Percentiles rank a stretch among this genome's conserved stretches.
phyloP scores from a whole-genome alignment of 2,797 vertebrate genomes.

The Sebastes hubbsi region DNA sequence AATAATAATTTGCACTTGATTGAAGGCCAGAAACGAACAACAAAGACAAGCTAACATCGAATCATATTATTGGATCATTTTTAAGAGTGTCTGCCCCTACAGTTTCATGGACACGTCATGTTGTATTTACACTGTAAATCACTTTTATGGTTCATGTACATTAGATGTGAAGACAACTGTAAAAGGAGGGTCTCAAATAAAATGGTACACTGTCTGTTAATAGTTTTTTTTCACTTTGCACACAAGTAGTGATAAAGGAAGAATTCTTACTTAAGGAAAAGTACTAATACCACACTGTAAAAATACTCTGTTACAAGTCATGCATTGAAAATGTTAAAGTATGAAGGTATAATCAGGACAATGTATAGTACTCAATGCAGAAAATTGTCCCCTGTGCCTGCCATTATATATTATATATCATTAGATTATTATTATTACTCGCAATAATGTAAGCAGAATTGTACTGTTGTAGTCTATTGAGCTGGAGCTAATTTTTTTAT shows the following conservation, averaged over 20 bases:
- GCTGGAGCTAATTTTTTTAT: neutral
- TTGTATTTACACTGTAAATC: constrained; percentile 23
- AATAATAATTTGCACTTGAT: neutral
- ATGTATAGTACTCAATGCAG: neutral
- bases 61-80: neutral
- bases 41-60: neutral
- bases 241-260: neutral
- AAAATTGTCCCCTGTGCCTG: neutral
- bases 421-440: neutral
- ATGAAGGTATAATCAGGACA: neutral
- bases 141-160: constrained; percentile 27
- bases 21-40: neutral
- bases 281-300: neutral
- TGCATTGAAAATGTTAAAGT: neutral
- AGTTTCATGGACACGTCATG: constrained; percentile 15
- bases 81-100: neutral
- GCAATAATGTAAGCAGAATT: neutral
- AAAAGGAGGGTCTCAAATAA: constrained; percentile 50
- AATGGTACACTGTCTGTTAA: constrained; percentile 24
- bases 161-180: constrained; percentile 23
- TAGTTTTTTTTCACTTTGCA: neutral
- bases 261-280: neutral
- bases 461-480: neutral
- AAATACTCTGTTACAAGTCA: neutral
- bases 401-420: neutral